phyloP scores from a whole-genome alignment of 2,113 vertebrate species.

The Tringa solitaria region DNA sequence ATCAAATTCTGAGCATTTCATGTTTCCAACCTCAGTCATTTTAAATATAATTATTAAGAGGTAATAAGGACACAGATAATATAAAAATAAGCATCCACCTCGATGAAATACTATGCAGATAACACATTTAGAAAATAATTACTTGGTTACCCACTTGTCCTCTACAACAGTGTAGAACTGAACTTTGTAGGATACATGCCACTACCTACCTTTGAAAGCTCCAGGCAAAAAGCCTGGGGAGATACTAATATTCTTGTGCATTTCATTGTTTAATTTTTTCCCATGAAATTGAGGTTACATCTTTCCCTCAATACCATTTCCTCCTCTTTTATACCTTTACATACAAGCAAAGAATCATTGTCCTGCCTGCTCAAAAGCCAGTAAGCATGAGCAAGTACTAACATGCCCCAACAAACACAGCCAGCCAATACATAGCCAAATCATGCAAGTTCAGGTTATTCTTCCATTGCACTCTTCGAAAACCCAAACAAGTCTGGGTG shows the following conservation, averaged over 20 bases:
- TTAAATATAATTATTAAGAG: neutral
- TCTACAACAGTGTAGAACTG: neutral
- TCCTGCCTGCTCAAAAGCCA: neutral
- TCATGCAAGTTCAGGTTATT: neutral
- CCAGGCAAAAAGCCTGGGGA: neutral
- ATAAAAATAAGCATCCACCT: neutral
- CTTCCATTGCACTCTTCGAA: neutral
- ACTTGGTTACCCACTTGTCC: neutral
- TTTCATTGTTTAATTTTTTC: neutral
- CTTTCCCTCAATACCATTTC: neutral
- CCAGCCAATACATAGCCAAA: neutral
- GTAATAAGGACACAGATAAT: neutral
- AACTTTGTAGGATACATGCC: neutral
- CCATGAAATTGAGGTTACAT: neutral
- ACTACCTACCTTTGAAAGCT: neutral
- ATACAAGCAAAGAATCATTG: neutral
- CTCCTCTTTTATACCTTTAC: neutral
- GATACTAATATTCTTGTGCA: neutral
- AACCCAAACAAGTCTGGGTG: neutral
- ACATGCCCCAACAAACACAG: neutral
- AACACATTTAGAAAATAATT: neutral
- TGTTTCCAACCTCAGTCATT: neutral
- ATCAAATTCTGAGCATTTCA: neutral
- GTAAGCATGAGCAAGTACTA: neutral
- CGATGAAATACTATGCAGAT: neutral